Percentiles rank a stretch among this genome's conserved stretches.
These are phyloP conservation scores for Tichodroma muraria DNA, from an alignment of 2,113 vertebrate genomes.

Conservation along the genomic window DNA sequence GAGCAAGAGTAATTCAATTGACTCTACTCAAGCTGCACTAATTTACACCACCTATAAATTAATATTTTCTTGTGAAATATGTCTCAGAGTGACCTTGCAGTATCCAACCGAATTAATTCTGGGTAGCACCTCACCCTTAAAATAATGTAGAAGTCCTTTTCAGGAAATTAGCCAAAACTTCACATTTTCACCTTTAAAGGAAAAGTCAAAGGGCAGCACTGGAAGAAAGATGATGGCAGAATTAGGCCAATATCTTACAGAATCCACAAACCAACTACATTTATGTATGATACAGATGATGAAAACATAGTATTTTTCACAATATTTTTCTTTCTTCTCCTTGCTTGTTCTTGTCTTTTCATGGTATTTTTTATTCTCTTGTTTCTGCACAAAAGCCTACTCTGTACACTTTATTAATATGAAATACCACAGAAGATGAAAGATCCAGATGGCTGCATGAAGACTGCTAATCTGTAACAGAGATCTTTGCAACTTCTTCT, in stretches of 20 bases:
- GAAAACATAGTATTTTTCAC: neutral
- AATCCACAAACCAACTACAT: neutral
- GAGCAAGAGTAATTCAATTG: conserved; percentile 1
- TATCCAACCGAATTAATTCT: neutral
- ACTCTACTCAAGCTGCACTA: conserved; percentile 31
- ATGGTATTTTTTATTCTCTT: neutral
- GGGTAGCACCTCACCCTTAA: neutral
- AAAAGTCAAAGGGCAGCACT: neutral
- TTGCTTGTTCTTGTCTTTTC: neutral
- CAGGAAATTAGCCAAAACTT: neutral
- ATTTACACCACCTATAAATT: conserved; percentile 43
- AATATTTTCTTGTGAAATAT: neutral
- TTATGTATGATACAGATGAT: neutral
- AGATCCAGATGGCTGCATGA: neutral
- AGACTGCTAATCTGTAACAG: neutral
- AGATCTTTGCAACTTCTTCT: neutral
- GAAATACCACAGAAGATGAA: neutral
- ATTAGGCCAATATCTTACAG: neutral
- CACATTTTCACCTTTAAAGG: neutral
- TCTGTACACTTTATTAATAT: neutral
- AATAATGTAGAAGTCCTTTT: neutral
- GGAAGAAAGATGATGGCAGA: neutral
- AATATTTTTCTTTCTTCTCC: neutral
- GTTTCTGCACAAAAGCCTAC: neutral
- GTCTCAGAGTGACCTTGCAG: neutral